A percentile compares a stretch with the other conserved stretches of the same genome.
phyloP scores from a whole-genome alignment of 2,797 vertebrate species.

The Streptopelia turtur region DNA sequence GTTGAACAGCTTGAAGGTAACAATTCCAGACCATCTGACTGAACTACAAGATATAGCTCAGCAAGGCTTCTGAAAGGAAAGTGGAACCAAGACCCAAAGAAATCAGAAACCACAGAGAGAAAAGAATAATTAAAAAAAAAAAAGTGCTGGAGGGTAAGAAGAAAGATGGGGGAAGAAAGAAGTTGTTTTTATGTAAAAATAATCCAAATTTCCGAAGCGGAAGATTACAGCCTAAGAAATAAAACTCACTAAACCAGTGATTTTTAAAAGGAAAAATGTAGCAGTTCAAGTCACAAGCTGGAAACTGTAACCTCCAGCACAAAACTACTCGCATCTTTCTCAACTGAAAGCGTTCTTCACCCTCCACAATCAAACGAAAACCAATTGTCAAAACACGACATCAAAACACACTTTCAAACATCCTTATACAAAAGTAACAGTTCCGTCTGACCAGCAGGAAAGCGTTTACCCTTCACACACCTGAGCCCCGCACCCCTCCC shows the following conservation, averaged over 20 bases:
- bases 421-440: accelerated
- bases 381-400: accelerated
- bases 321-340: neutral
- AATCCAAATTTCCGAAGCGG: neutral
- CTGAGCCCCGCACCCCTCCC: neutral
- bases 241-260: neutral
- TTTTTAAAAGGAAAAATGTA: neutral
- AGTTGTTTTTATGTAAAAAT: neutral
- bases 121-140: neutral
- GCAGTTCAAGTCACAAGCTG: neutral
- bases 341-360: accelerated
- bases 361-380: accelerated
- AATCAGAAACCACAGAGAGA: neutral
- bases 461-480: neutral
- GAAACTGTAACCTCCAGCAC: neutral
- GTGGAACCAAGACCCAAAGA: neutral
- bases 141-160: neutral
- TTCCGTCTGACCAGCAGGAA: neutral
- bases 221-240: neutral
- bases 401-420: too few relatives aligned
- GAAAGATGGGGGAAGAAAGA: accelerated
- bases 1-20: neutral
- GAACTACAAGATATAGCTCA: neutral
- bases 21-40: neutral
- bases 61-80: neutral